Evolutionary conservation across 92 coral and sea anemone genomes (phyloP), one percentile per base, ranked within the genome.

Genomic region (Epizoanthus illoricatus): DNA sequence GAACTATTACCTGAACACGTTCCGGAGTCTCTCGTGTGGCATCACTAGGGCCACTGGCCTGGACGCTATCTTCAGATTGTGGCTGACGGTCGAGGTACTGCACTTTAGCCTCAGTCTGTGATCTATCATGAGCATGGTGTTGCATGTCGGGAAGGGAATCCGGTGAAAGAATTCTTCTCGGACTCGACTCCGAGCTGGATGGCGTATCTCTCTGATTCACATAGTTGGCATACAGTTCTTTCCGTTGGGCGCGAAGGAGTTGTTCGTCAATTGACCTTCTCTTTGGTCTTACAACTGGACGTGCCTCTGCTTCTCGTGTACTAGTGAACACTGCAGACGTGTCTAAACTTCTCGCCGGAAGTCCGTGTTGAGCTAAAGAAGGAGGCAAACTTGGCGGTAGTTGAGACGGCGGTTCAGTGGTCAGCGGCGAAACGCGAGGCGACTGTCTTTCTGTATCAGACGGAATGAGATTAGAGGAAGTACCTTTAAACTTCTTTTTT

Each of bases 401-500:
- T 45, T 76, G 76, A 21, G 94, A 84, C 19, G 64, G 41, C 10
- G 89, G 56, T 47, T 78, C 70, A 10, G 79, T 79, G 10, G 86
- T 73, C 39, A 74, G 69, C 5, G 85, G 86, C 18, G 82, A 78
- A 17, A 42, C 33, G 41, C 39, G 24, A 9, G 56, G 2, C 56
- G 56, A 52, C 15, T 52, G 56, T 52, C 3, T 52, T 10, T 78
- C 82, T 18, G 82, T 42, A 62, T 78, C 71, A 17, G 71, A 9
- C 19, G n/a, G 16, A 43, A 7, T 63, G 20, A 20, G 12, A 62
- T 42, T 36, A 43, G 58, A 5, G 3, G 70, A 63, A 78, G 54
- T 23, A 20, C 60, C 43, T 78, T 63, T 94, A 59, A 88, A 69
- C 88, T 93, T 93, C 84, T 86, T 90, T 66, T 88, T 92, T 67